Conservation (phyloP, 2,888 invertebrate genomes). For the Drosophila pseudotalamancana region DNA sequence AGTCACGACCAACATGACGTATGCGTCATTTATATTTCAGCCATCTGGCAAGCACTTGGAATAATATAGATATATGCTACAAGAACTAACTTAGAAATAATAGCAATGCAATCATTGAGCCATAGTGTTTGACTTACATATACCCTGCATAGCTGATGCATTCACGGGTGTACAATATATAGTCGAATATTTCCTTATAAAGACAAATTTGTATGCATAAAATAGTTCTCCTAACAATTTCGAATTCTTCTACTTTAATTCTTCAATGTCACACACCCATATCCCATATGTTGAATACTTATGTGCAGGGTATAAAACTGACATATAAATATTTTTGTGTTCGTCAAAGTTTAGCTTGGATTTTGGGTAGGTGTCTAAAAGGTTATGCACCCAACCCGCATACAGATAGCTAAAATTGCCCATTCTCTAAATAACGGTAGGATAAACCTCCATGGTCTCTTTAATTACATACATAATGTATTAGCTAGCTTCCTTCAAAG, state of each 20-base stretch:
- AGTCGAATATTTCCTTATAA: no score
- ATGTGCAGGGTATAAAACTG: neutral
- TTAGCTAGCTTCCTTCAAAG: no score
- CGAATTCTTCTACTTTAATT: no score
- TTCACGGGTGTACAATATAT: no score
- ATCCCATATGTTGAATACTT: neutral
- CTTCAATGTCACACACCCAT: neutral
- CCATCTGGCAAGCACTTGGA: neutral
- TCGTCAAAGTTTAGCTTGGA: neutral
- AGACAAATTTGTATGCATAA: no score
- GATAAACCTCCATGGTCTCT: neutral
- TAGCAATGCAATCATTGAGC: neutral
- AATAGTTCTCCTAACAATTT: no score
- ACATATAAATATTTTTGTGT: neutral
- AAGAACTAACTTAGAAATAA: neutral
- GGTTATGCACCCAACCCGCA: neutral
- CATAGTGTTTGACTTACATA: neutral
- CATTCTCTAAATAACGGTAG: neutral
- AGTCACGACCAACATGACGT: slow-evolving; percentile 24
- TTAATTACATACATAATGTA: neutral
- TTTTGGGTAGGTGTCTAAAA: neutral
- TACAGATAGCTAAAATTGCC: neutral
- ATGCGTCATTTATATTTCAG: slow-evolving; percentile 25
- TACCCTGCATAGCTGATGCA: no score
- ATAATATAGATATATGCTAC: neutral